A percentile compares a stretch with the other conserved stretches of the same genome.
These are phyloP conservation scores for Rosalia funebris DNA, from an alignment of 2,888 invertebrate genomes.

Conservation along the genomic window DNA sequence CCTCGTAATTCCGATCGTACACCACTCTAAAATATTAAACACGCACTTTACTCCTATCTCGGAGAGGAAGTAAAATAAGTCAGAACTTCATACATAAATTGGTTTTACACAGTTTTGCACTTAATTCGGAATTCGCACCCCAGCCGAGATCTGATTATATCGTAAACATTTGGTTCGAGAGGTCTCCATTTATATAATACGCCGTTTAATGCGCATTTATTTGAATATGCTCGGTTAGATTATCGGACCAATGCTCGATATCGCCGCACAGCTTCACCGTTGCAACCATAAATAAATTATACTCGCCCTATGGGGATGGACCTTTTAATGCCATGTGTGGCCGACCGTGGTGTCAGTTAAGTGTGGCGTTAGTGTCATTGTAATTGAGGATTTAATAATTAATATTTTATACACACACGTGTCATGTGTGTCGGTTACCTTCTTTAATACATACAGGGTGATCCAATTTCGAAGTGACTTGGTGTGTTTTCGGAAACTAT, in stretches of 20 bases:
- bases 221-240: constrained; percentile 3
- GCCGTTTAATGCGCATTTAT: constrained; percentile 18
- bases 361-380: too few relatives aligned
- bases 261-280: neutral
- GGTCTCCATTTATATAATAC: constrained; percentile 2
- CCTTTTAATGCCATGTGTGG: too few relatives aligned
- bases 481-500: too few relatives aligned
- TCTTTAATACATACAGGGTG: too few relatives aligned
- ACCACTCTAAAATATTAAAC: neutral
- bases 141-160: neutral
- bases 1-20: too few relatives aligned
- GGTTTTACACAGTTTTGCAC: constrained; percentile 16
- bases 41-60: neutral
- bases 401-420: too few relatives aligned
- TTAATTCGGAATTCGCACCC: neutral
- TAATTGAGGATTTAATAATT: too few relatives aligned
- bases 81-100: constrained; percentile 10
- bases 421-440: too few relatives aligned
- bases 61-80: neutral
- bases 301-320: too few relatives aligned
- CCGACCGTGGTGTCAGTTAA: too few relatives aligned
- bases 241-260: neutral
- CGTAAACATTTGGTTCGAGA: neutral
- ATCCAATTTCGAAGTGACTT: too few relatives aligned
- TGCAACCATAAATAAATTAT: constrained; percentile 16